Evolutionary conservation across 1,140 invertebrate species (phyloP), one percentile per base, ranked within the genome.

Genomic region (Hylaeus anthracinus): DNA sequence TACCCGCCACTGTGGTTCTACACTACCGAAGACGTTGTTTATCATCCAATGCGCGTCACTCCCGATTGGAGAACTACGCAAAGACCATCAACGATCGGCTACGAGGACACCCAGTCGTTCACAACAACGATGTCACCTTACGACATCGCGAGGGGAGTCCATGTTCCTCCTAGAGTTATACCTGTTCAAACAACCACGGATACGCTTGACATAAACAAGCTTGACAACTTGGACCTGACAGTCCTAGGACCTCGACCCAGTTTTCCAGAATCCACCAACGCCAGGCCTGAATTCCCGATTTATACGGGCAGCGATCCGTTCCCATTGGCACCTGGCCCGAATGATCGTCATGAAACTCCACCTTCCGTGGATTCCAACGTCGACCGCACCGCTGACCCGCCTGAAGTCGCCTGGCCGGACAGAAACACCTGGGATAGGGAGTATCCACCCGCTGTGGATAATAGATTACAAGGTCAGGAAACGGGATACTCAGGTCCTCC

Each of bases 11-110:
- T n/a, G 5, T 37, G 14, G 9, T 48, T 79, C 1, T 15, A 56
- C 3, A 81, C 55, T 14, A 61, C 76, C 2, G 80, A 81, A 48
- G 72, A 69, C 70, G 73, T 85, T 2, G n/a, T 77, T 37, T 63
- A 83, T 77, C 69, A 26, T 26, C 60, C 76, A 1, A 9, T 53
- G 0, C 15, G 10, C 53, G 37, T 10, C 5, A 61, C 12, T 41
- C 56, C 55, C 14, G 14, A 70, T 10, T 82, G 53, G 41, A 78
- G 43, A 71, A 61, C 58, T 8, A 61, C 48, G 2, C 15, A 71
- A 3, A 41, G 8, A 37, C 43, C 56, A 53, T 10, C 74, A 0
- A 51, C 55, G 1, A 51, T n/a, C 0, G 3, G 39, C 6, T 63
- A 37, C 5, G 56, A 66, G 0, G 41, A 58, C 1, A n/a, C 5